Evolutionary conservation across 2,113 vertebrate genomes (phyloP).

Genomic region (Hyperoodon ampullatus): DNA sequence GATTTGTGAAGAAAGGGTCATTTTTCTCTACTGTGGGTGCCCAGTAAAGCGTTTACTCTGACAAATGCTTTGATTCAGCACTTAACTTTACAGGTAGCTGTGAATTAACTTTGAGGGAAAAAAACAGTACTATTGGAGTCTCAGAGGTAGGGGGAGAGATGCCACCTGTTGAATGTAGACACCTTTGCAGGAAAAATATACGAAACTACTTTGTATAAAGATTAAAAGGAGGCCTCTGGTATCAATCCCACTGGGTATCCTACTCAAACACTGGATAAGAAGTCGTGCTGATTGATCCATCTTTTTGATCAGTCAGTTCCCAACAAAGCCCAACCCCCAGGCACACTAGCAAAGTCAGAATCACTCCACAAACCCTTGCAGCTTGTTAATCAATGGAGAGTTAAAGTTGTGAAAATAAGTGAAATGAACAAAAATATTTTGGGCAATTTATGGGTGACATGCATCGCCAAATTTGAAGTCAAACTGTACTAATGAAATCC

Average conservation of each 20-base stretch:
- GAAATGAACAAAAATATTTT: neutral
- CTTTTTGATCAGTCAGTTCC: neutral
- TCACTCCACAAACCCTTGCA: neutral
- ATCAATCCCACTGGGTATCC: neutral
- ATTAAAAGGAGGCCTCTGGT: neutral
- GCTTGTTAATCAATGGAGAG: neutral
- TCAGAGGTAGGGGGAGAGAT: neutral
- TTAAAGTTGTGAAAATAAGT: conserved; percentile 41
- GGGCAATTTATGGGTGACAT: neutral
- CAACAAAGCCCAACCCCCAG: neutral
- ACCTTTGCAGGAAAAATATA: neutral
- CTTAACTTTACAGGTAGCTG: neutral
- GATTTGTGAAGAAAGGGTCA: neutral
- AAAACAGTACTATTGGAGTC: neutral
- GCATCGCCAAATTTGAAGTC: neutral
- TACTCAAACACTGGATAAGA: neutral
- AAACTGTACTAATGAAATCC: neutral
- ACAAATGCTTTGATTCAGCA: neutral
- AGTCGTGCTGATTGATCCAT: neutral
- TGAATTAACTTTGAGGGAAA: neutral
- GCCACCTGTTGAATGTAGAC: neutral
- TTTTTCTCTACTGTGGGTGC: neutral
- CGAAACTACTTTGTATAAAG: neutral
- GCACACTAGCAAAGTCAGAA: neutral
- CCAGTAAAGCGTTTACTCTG: neutral